Percentiles rank a stretch among this genome's conserved stretches.
These are phyloP conservation scores for Anthophora plumipes DNA, from an alignment of 2,888 invertebrate genomes.

Conservation along the genomic window DNA sequence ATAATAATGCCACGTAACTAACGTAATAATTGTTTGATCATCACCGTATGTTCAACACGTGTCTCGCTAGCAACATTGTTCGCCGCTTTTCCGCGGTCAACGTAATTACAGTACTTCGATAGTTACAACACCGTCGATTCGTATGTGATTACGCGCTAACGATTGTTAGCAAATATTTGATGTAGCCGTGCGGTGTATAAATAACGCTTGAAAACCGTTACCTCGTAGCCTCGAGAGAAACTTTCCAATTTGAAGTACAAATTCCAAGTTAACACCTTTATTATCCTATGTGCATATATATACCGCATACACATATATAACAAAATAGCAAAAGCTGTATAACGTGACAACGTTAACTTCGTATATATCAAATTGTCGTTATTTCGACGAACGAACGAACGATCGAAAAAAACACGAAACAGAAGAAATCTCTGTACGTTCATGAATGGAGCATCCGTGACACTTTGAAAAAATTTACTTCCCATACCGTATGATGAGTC, in stretches of 20 bases:
- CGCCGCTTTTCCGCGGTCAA: conserved; percentile 42
- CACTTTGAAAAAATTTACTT: conserved; percentile 45
- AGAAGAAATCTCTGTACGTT: not conserved
- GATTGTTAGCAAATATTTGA: conserved; percentile 64
- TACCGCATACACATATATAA: not conserved
- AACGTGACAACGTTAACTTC: not conserved
- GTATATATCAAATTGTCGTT: conserved; percentile 15
- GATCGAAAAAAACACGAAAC: not conserved
- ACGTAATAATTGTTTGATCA: conserved; percentile 58
- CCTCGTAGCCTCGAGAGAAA: not conserved
- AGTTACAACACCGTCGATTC: conserved; percentile 55
- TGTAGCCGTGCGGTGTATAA: conserved; percentile 34
- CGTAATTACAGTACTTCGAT: conserved; percentile 45
- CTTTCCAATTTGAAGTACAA: not conserved
- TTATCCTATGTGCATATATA: not conserved
- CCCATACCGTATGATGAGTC: conserved; percentile 12
- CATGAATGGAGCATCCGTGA: conserved; percentile 25
- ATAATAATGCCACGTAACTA: conserved; percentile 43
- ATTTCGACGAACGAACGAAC: not conserved
- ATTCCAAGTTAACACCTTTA: not conserved
- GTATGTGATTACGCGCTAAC: conserved; percentile 45
- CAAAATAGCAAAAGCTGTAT: not conserved
- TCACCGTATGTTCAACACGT: conserved; percentile 48
- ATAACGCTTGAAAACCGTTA: conserved; percentile 49
- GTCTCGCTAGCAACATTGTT: conserved; percentile 40